Percentiles rank a stretch among this genome's conserved stretches.
Conservation (phyloP, 1,140 invertebrate genomes). For the Rhopalosiphum maidis region DNA sequence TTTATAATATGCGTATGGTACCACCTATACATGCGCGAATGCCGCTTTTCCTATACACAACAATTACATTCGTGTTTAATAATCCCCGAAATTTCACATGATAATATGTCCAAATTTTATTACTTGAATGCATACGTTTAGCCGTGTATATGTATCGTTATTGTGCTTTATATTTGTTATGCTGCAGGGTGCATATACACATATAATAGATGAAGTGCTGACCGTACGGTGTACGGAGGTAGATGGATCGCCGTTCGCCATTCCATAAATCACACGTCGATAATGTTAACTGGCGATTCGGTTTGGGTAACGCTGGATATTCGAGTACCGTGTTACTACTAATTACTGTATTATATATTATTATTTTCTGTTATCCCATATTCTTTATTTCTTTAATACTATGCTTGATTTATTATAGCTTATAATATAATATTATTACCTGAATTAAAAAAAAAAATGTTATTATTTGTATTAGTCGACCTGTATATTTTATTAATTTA, state of each 20-base stretch:
- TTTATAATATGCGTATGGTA: background rate
- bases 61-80: slow-evolving; percentile 17
- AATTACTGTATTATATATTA: background rate
- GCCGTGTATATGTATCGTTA: background rate
- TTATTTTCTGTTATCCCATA: too few relatives aligned
- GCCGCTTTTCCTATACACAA: background rate
- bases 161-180: background rate
- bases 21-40: background rate
- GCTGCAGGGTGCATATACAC: too few relatives aligned
- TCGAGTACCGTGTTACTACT: background rate
- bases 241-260: background rate
- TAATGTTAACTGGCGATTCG: background rate
- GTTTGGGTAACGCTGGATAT: background rate
- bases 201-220: background rate
- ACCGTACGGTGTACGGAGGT: background rate
- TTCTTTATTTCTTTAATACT: too few relatives aligned
- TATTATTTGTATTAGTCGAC: background rate
- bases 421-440: background rate
- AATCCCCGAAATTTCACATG: background rate
- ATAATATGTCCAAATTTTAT: slow-evolving; percentile 20
- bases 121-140: background rate
- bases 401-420: too few relatives aligned
- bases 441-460: too few relatives aligned
- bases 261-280: background rate
- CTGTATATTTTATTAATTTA: background rate